Base-by-base conservation (phyloP, 1,140 invertebrate species). In the Drosophila ambigua region DNA sequence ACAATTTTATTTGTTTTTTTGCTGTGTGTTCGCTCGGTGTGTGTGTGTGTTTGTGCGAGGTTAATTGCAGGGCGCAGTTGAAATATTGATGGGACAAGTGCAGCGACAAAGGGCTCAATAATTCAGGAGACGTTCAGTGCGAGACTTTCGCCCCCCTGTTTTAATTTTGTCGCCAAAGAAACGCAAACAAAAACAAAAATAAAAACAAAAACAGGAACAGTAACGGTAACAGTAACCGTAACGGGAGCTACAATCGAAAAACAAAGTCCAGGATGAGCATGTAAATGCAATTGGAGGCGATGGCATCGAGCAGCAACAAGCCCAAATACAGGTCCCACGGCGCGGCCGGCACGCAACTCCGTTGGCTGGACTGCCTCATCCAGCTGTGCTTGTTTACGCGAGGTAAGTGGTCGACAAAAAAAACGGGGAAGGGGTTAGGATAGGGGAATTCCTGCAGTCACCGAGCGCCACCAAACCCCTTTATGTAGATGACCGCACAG, bases 11-110 rank as follows among this genome's bases (percentile, higher is more conserved):
- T 39, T 35, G 8, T 39, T 75, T 74, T 64, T 54, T 72, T 20
- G 16, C 7, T 35, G 67, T 72, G 69, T 35, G 6, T 20, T 11
- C 15, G 23, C 11, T 31, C 11, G 26, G 16, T 43, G 54, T 35
- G 43, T 20, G 57, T 49, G 73, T 60, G 28, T 43, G 20, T 23
- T 4, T 13, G 55, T 71, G 71, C 46, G 39, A 44, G 54, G 46
- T 43, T 84, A 79, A 83, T 83, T 84, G 80, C 59, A 68, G 51
- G 44, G 55, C 60, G 55, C 51, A 65, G 55, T 73, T 85, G 31
- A 64, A 85, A 80, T 73, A 74, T 85, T 84, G 43, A 85, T 81
- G 64, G 60, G 61, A 77, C 64, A 66, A 66, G 61, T 69, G 67
- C 57, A 68, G 55, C 50, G 60, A 39, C 50, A 77, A 43, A 48